Evolutionary conservation across 2,888 invertebrate species (phyloP).

Genomic region (Syrphus vitripennis): DNA sequence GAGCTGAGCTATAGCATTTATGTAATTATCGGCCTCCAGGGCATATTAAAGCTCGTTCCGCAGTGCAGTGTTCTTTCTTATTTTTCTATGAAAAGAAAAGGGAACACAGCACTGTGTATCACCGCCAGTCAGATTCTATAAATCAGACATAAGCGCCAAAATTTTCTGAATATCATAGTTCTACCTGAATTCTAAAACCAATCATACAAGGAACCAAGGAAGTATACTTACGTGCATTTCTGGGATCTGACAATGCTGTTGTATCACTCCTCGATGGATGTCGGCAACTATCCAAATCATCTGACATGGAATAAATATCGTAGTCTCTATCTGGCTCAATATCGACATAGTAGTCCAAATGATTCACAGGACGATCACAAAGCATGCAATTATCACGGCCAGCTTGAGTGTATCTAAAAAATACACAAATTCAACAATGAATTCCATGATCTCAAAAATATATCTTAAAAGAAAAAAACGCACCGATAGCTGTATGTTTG

Average conservation of each 20-base stretch:
- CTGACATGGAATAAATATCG: constrained; percentile 89
- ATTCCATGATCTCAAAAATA: background rate
- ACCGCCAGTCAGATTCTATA: no score
- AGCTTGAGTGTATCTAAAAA: constrained; percentile 78
- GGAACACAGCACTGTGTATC: no score
- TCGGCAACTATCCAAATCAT: constrained; percentile 82
- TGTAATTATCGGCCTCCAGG: no score
- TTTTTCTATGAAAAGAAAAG: no score
- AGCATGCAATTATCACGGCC: constrained; percentile 88
- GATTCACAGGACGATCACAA: constrained; percentile 87
- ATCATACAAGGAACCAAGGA: no score
- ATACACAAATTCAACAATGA: background rate
- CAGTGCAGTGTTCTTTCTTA: no score
- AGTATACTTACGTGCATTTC: constrained; percentile 79
- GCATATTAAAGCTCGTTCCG: no score
- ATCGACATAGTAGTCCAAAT: constrained; percentile 88
- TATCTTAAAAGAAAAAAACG: background rate
- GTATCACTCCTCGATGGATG: constrained; percentile 76
- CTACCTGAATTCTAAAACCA: no score
- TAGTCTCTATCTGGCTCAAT: constrained; percentile 88
- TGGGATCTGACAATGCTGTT: constrained; percentile 81
- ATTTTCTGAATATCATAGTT: no score
- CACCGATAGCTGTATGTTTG: constrained; percentile 89
- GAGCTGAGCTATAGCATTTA: no score
- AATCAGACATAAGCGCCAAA: no score